Percentiles rank a stretch among this genome's conserved stretches.
phyloP scores from a whole-genome alignment of 2,888 invertebrate genomes.

The Rhagium mordax region DNA sequence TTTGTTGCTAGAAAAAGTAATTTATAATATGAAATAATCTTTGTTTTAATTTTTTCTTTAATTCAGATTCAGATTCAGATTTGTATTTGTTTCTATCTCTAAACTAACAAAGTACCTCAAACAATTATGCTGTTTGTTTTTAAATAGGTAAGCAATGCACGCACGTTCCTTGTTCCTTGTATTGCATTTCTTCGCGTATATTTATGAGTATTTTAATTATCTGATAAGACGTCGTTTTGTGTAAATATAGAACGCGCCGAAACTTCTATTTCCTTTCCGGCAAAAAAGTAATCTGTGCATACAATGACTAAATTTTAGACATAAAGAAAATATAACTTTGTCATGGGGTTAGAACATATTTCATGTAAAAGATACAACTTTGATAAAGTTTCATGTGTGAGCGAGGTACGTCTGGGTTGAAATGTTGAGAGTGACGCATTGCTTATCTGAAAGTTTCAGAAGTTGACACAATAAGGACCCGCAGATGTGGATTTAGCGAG shows the following conservation, averaged over 20 bases:
- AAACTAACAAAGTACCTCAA: too few species aligned
- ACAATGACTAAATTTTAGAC: conserved; percentile 26
- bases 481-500: conserved; percentile 55
- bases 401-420: conserved; percentile 42
- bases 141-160: too few species aligned
- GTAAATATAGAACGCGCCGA: background rate
- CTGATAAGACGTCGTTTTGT: conserved; percentile 6
- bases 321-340: conserved; percentile 44
- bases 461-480: conserved; percentile 56
- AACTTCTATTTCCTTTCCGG: conserved; percentile 14
- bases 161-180: too few species aligned
- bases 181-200: background rate
- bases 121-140: too few species aligned
- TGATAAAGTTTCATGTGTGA: conserved; percentile 42
- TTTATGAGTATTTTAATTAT: conserved; percentile 9
- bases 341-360: conserved; percentile 47
- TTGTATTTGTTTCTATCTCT: too few species aligned
- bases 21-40: too few species aligned
- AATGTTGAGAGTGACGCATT: conserved; percentile 44
- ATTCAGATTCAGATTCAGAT: too few species aligned
- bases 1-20: too few species aligned
- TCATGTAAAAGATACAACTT: conserved; percentile 47
- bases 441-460: conserved; percentile 63
- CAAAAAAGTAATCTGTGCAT: conserved; percentile 20
- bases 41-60: too few species aligned